These are phyloP conservation scores for Bradypodion pumilum DNA, from an alignment of 2,797 vertebrate species.

Conservation along the genomic window DNA sequence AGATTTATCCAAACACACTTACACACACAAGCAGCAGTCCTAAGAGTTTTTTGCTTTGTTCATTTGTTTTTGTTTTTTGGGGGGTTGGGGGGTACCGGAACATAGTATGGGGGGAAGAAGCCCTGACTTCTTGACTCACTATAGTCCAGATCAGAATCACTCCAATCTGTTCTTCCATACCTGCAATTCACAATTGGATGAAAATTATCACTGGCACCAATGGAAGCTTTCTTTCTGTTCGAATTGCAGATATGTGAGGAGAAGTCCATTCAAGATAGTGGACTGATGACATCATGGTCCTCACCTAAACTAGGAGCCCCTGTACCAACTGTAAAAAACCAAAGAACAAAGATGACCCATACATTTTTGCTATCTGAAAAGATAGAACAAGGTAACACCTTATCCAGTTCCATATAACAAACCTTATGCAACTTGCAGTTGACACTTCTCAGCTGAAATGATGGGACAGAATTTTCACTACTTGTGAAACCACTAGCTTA, in stretches of 20 bases:
- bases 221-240: not conserved
- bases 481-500: not conserved
- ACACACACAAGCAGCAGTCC: too few relatives aligned
- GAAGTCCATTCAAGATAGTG: too few relatives aligned
- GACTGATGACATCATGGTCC: too few relatives aligned
- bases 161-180: not conserved
- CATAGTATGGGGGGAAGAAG: not conserved
- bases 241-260: too few relatives aligned
- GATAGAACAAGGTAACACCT: not conserved
- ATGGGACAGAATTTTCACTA: not conserved
- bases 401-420: not conserved
- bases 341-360: too few relatives aligned
- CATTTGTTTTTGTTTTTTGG: too few relatives aligned
- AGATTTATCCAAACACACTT: too few relatives aligned
- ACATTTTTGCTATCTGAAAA: not conserved
- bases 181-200: not conserved
- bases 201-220: not conserved
- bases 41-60: too few relatives aligned
- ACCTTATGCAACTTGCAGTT: not conserved
- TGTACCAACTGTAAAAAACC: too few relatives aligned
- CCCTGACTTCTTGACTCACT: not conserved
- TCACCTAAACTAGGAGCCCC: too few relatives aligned
- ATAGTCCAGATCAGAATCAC: not conserved
- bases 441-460: not conserved
- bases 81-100: too few relatives aligned